Evolutionary conservation across 1,140 invertebrate genomes (phyloP).

Genomic region (Drosophila neocordata): DNA sequence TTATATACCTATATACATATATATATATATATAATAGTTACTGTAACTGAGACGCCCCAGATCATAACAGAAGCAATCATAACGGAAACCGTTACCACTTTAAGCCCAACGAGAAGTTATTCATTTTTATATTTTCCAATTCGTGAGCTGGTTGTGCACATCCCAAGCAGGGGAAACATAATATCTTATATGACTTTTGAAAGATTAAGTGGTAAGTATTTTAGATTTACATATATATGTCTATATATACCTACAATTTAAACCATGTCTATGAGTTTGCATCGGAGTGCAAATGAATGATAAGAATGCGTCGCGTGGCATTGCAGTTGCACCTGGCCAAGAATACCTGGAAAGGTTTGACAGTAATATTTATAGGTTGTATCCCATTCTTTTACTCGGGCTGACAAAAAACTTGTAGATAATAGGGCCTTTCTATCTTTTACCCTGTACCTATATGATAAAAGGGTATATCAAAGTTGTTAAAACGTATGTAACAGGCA

Average conservation of each 20-base stretch:
- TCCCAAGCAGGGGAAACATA: slow-evolving; percentile 80
- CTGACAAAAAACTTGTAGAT: too few species aligned
- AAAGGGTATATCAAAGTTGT: too few species aligned
- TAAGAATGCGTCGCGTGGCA: background rate
- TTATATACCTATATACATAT: background rate
- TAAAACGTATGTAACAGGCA: too few species aligned
- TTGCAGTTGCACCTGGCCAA: background rate
- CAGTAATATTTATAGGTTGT: background rate
- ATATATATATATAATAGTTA: slow-evolving; percentile 1
- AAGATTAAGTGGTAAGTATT: slow-evolving; percentile 82
- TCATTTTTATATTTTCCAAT: slow-evolving; percentile 48
- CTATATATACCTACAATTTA: background rate
- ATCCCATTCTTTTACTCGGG: too few species aligned
- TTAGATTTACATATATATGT: background rate
- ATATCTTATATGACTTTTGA: slow-evolving; percentile 83
- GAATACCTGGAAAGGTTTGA: background rate
- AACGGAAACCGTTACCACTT: slow-evolving; percentile 20
- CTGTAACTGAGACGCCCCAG: background rate
- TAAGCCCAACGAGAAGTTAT: slow-evolving; percentile 31
- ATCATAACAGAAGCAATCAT: slow-evolving; percentile 10
- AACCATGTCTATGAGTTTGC: background rate
- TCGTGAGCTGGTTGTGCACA: slow-evolving; percentile 76
- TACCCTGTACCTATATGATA: too few species aligned
- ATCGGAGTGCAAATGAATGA: background rate
- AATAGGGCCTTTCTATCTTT: too few species aligned